phyloP scores from a whole-genome alignment of 2,797 vertebrate genomes.

The Sebastes reedi region DNA sequence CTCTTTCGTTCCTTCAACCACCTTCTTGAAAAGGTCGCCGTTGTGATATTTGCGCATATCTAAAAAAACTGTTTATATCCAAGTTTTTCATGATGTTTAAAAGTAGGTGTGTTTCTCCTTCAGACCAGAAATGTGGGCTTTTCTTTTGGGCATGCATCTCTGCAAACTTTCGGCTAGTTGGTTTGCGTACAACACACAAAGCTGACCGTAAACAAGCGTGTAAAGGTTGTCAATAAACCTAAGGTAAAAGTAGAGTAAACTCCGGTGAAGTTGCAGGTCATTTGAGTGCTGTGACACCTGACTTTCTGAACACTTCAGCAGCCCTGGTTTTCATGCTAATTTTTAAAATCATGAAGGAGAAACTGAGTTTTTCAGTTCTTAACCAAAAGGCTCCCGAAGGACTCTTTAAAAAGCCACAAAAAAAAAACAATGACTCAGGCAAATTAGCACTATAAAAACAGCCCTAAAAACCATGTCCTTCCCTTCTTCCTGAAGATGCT shows the following conservation, averaged over 20 bases:
- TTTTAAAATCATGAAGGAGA: neutral
- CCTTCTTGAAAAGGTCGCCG: no score
- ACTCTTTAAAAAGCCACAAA: neutral
- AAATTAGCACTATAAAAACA: slow-evolving; percentile 16
- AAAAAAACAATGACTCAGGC: neutral
- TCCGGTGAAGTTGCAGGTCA: neutral
- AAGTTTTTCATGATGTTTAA: no score
- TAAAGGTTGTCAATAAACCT: fast-evolving
- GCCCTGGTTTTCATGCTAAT: neutral
- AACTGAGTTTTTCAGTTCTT: neutral
- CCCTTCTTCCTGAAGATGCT: neutral
- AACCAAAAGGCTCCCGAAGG: neutral
- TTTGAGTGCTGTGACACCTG: neutral
- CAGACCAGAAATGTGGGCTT: no score
- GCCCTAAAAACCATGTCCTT: neutral
- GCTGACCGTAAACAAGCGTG: no score
- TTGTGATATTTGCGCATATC: fast-evolving
- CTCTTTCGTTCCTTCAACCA: no score
- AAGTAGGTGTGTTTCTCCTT: no score
- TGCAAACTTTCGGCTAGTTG: no score
- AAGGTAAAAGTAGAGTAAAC: neutral
- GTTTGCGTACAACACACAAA: no score
- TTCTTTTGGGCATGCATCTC: no score
- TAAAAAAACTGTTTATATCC: no score
- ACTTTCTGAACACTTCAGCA: neutral